Evolutionary conservation across 2,888 invertebrate genomes (phyloP), one percentile per base, ranked within the genome.

Genomic region (Thecocarcelia acutangulata): DNA sequence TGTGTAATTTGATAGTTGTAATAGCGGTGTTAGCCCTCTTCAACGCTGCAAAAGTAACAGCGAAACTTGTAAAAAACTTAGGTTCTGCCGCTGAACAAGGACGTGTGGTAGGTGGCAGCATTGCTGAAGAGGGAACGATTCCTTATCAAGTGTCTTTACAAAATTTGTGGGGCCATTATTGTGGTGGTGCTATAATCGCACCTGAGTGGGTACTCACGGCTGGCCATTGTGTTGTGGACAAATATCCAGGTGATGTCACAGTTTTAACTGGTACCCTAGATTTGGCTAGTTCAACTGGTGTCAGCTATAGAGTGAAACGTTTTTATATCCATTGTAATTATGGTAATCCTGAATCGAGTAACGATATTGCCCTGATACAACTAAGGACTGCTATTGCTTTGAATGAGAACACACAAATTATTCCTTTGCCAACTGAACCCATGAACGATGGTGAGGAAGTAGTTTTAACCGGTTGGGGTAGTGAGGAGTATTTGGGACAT

Each of bases 391-490:
- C 33, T 1, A 33, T 33, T 33, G 9, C 9, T 8, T 33, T 33
- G 5, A 33, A 33, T 33, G 6, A 3, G 8, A 3, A 9, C 4
- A 9, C 9, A 9, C 33, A 33, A 5, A 9, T 9, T 1, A 33
- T 33, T 9, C 33, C 33, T 9, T 86, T 94, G 68, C 93, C 94
- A 11, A 88, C 90, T 19, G 91, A 91, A 13, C 92, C 92, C 0
- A 90, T 93, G 21, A 88, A 90, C 77, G 91, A 92, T 44, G 92
- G 91, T 0, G 92, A 93, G 24, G 87, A 91, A 0, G 80, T 93
- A 15, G 85, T 92, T 1, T 86, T 94, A 0, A 93, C 93, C 5
- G 94, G 94, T 9, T 94, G 94, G 94, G 94, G 94, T 0, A 90
- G 92, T 13, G 92, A 86, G 0, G 81, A 12, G 3, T 40, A 72